Percentiles rank a stretch among this genome's conserved stretches.
Evolutionary conservation across 2,797 vertebrate genomes (phyloP).

Genomic region (Gallirallus australis): DNA sequence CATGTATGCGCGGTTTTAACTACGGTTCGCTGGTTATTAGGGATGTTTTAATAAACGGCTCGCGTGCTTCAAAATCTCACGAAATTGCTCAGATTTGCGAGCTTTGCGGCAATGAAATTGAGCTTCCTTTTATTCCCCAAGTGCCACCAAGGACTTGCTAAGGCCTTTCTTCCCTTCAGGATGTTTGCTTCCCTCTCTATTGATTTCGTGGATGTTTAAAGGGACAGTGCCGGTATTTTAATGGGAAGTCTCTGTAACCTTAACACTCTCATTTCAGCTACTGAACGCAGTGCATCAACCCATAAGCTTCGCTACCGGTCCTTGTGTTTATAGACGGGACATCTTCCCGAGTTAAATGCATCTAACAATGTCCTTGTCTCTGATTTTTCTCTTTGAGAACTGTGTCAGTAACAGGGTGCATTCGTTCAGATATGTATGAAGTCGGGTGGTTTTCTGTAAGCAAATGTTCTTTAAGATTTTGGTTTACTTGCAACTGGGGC

Average conservation of each 20-base stretch:
- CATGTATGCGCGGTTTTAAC: accelerated
- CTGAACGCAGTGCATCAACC: background rate
- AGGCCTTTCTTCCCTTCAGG: background rate
- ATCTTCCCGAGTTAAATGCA: background rate
- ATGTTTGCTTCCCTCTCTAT: background rate
- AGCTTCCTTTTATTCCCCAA: background rate
- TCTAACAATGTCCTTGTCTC: background rate
- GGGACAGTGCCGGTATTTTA: background rate
- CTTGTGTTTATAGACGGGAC: background rate
- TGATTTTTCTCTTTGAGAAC: background rate
- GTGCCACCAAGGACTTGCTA: background rate
- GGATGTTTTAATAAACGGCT: background rate
- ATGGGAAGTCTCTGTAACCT: background rate
- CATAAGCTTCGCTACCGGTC: background rate
- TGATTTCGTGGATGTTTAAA: background rate
- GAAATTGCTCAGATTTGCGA: background rate
- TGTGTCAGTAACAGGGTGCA: background rate
- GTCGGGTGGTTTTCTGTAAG: background rate
- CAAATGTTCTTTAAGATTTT: background rate
- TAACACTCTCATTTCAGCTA: background rate
- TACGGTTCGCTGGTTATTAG: no score
- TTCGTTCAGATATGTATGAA: background rate
- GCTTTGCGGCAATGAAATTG: background rate
- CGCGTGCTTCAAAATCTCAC: background rate
- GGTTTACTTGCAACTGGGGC: background rate